Percentiles rank a stretch among this genome's conserved stretches.
phyloP scores from a whole-genome alignment of 1,140 invertebrate species.

The Subanguina moxae region DNA sequence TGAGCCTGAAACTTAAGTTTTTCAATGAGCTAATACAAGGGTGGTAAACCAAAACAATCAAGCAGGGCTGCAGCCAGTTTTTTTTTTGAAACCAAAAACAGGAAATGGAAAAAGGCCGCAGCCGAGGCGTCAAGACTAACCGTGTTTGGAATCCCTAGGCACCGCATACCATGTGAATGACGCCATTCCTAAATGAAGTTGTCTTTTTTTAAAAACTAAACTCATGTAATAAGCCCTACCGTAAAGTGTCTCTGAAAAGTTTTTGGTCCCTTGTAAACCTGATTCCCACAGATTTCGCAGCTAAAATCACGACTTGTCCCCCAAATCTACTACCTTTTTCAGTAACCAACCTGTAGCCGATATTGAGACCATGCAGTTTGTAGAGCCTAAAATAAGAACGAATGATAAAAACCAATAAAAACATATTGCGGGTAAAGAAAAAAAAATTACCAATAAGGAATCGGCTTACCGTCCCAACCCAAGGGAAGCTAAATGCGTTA shows the following conservation, averaged over 20 bases:
- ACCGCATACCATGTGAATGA: conserved; percentile 98
- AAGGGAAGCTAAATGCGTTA: conserved; percentile 66
- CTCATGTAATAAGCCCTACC: conserved; percentile 54
- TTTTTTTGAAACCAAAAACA: too few relatives aligned
- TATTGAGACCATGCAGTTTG: conserved; percentile 96
- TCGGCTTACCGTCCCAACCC: conserved; percentile 99
- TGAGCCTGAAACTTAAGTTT: conserved; percentile 68
- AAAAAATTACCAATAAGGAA: conserved; percentile 77
- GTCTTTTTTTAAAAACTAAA: neutral
- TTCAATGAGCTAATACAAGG: too few relatives aligned
- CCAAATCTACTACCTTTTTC: neutral
- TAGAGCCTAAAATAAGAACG: conserved; percentile 64
- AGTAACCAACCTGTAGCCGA: conserved; percentile 73
- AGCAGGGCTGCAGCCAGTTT: too few relatives aligned
- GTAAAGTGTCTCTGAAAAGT: conserved; percentile 99
- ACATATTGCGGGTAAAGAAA: conserved; percentile 62
- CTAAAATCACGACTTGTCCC: too few relatives aligned
- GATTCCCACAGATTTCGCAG: conserved; percentile 99
- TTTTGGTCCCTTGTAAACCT: conserved; percentile 90
- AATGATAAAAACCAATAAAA: conserved; percentile 2
- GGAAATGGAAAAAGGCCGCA: too few relatives aligned
- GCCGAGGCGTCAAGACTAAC: too few relatives aligned
- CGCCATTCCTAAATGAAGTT: conserved; percentile 76
- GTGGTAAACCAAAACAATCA: too few relatives aligned
- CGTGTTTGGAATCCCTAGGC: conserved; percentile 96